These are phyloP conservation scores for Zalophus californianus DNA, from an alignment of 2,797 vertebrate genomes.

Conservation along the genomic window DNA sequence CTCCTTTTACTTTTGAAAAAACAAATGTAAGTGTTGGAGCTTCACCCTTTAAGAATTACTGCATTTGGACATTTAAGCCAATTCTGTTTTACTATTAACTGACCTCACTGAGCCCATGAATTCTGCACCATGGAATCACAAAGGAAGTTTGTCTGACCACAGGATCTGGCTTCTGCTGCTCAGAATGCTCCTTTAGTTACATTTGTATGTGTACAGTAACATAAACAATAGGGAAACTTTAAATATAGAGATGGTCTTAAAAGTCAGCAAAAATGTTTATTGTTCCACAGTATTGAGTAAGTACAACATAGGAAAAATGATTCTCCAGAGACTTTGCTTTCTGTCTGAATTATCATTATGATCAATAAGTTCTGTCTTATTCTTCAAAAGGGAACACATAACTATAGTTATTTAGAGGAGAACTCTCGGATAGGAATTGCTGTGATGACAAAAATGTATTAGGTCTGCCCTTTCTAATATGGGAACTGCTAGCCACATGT, in stretches of 20 bases:
- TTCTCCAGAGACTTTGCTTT: neutral
- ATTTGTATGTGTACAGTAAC: neutral
- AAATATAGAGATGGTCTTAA: neutral
- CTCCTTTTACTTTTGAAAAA: neutral
- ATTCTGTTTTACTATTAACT: neutral
- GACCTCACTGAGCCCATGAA: neutral
- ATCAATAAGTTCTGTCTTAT: neutral
- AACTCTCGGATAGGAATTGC: neutral
- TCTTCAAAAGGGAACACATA: neutral
- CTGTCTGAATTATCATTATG: neutral
- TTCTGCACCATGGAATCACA: neutral
- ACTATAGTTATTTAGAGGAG: neutral
- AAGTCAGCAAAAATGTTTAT: neutral
- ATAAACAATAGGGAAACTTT: neutral
- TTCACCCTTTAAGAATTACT: neutral
- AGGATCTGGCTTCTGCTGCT: neutral
- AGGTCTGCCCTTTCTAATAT: neutral
- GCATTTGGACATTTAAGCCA: neutral
- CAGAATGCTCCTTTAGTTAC: neutral
- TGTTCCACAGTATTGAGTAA: neutral
- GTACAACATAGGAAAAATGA: neutral
- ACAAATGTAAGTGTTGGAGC: neutral
- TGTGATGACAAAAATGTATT: neutral
- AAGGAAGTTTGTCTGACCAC: fast-evolving
- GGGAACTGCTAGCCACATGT: neutral